phyloP scores from a whole-genome alignment of 2,888 invertebrate species.

The Ligdia adustata region DNA sequence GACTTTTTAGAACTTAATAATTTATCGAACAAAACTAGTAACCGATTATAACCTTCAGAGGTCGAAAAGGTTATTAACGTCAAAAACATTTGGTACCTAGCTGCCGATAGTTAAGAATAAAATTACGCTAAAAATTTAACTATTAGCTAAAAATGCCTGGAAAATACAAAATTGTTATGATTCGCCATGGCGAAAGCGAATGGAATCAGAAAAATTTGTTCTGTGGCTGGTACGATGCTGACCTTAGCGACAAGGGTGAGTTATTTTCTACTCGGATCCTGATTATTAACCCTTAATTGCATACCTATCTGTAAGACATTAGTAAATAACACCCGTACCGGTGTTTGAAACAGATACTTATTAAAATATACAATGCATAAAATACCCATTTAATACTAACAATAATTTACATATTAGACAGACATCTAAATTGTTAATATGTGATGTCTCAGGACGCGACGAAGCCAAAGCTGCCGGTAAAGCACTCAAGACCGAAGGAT shows the following conservation, averaged over 20 bases:
- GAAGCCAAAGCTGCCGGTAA: slow-evolving; percentile 90
- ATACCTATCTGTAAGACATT: not conserved
- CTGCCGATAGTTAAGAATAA: slow-evolving; percentile 37
- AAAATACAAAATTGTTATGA: slow-evolving; percentile 88
- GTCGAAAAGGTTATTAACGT: slow-evolving; percentile 61
- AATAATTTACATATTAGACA: too few relatives aligned
- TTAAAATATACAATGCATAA: too few relatives aligned
- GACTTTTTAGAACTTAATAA: too few relatives aligned
- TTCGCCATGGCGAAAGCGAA: slow-evolving; percentile 90
- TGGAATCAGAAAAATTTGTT: slow-evolving; percentile 90
- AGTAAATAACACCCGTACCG: too few relatives aligned
- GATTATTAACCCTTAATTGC: not conserved
- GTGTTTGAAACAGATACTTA: too few relatives aligned
- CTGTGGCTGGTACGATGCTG: slow-evolving; percentile 90
- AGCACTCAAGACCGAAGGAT: slow-evolving; percentile 87
- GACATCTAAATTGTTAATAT: too few relatives aligned
- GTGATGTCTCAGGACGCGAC: slow-evolving; percentile 78
- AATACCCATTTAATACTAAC: too few relatives aligned
- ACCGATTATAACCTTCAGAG: slow-evolving; percentile 34
- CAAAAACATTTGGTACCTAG: slow-evolving; percentile 24
- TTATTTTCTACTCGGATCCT: not conserved
- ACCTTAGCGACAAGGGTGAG: slow-evolving; percentile 87
- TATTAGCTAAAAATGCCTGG: slow-evolving; percentile 60
- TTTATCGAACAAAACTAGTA: too few relatives aligned
- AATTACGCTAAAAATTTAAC: slow-evolving; percentile 13